phyloP scores from a whole-genome alignment of 2,888 invertebrate genomes.

The Odontocolon sp. region DNA sequence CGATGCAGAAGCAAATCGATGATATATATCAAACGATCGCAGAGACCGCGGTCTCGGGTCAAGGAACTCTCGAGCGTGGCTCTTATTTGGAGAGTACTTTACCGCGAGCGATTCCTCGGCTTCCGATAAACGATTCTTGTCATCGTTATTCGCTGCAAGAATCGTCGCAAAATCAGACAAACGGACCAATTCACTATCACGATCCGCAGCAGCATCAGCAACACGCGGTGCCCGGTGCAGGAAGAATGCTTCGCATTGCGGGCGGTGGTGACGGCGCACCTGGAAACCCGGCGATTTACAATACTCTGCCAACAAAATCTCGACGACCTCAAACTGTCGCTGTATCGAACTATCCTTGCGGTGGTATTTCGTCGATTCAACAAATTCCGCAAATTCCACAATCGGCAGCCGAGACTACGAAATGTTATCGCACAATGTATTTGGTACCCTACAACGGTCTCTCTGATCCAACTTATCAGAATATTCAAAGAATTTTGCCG shows the following conservation, averaged over 20 bases:
- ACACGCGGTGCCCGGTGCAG: constrained; percentile 50
- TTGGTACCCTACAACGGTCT: constrained; percentile 78
- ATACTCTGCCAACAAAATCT: constrained; percentile 65
- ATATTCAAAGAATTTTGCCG: constrained; percentile 76
- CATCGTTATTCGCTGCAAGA: constrained; percentile 66
- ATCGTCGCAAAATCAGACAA: constrained; percentile 65
- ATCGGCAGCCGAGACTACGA: constrained; percentile 63
- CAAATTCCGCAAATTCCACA: constrained; percentile 15
- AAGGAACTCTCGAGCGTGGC: constrained; percentile 67
- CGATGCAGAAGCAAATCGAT: constrained; percentile 76
- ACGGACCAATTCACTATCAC: constrained; percentile 69
- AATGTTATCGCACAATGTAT: constrained; percentile 79
- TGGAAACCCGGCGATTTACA: constrained; percentile 60
- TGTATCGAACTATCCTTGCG: constrained; percentile 71
- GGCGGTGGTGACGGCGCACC: constrained; percentile 67
- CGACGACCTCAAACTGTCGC: constrained; percentile 56
- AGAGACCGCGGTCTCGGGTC: constrained; percentile 71
- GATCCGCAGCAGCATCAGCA: constrained; percentile 62
- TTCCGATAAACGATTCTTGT: constrained; percentile 48
- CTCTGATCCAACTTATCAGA: constrained; percentile 78
- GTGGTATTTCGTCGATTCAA: constrained; percentile 57
- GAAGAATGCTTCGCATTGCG: constrained; percentile 70
- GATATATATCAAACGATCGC: constrained; percentile 79
- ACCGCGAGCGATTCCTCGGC: constrained; percentile 64
- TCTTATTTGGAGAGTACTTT: constrained; percentile 73